Evolutionary conservation across 2,797 vertebrate genomes (phyloP).

Genomic region (Cynodonichthys magdalenae): DNA sequence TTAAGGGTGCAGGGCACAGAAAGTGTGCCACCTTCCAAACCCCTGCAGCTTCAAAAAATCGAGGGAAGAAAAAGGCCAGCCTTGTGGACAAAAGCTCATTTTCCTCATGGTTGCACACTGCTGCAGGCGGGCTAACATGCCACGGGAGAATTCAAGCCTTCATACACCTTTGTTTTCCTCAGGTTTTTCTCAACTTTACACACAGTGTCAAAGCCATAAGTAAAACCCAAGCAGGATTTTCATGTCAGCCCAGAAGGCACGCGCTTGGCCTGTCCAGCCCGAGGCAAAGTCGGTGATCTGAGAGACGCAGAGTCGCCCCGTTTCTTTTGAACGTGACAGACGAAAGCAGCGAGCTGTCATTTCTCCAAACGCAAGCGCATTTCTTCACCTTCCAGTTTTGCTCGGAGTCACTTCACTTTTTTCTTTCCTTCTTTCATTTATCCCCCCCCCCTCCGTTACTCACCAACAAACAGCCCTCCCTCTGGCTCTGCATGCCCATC

Average conservation of each 20-base stretch:
- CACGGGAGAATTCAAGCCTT: constrained; percentile 75
- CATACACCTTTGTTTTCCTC: constrained; percentile 77
- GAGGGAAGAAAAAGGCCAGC: constrained; percentile 63
- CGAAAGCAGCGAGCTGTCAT: constrained; percentile 50
- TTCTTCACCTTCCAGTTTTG: constrained; percentile 53
- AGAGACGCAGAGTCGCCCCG: constrained; percentile 32
- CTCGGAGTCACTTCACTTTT: constrained; percentile 48
- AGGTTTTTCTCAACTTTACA: constrained; percentile 77
- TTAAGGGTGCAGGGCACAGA: constrained; percentile 57
- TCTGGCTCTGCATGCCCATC: constrained; percentile 51
- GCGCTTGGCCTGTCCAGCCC: constrained; percentile 50
- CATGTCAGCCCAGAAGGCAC: constrained; percentile 57
- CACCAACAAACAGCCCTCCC: constrained; percentile 10
- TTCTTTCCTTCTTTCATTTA: constrained; percentile 15
- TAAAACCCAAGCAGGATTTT: constrained; percentile 48
- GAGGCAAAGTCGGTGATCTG: constrained; percentile 40
- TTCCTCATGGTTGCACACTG: constrained; percentile 81
- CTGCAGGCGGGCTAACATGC: constrained; percentile 76
- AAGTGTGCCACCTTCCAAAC: constrained; percentile 63
- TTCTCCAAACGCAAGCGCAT: constrained; percentile 36
- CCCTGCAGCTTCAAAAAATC: constrained; percentile 63
- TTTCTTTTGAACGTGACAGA: constrained; percentile 38
- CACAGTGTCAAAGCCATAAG: constrained; percentile 57
- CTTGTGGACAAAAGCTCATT: constrained; percentile 80
- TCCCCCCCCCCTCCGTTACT: constrained; percentile 27